phyloP scores from a whole-genome alignment of 2,113 vertebrate genomes.

The Macrotis lagotis region DNA sequence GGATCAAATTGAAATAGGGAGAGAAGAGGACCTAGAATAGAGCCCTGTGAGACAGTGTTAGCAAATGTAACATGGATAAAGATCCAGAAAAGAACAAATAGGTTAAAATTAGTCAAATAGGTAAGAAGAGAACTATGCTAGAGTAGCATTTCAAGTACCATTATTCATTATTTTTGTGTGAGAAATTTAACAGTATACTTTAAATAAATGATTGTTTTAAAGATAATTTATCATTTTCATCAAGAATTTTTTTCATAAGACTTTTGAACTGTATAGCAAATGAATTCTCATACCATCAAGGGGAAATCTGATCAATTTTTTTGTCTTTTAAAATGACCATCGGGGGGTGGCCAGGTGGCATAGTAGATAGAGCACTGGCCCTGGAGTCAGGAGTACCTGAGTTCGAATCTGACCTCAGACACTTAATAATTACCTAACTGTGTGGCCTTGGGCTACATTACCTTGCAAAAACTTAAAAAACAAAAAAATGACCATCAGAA shows the following conservation, averaged over 20 bases:
- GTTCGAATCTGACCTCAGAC: no score
- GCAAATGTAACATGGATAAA: neutral
- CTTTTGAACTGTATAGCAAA: neutral
- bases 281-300: neutral
- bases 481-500: no score
- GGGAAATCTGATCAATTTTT: neutral
- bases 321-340: no score
- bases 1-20: neutral
- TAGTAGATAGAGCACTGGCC: no score
- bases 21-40: neutral
- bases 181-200: neutral
- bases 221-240: neutral
- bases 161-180: neutral
- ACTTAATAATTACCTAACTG: no score
- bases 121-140: neutral
- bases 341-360: no score
- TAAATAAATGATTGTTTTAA: neutral
- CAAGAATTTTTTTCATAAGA: neutral
- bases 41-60: neutral
- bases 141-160: neutral
- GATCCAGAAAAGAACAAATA: neutral
- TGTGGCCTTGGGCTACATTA: no score
- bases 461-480: no score
- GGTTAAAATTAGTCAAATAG: neutral
- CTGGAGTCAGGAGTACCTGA: no score